Percentiles rank a stretch among this genome's conserved stretches.
Evolutionary conservation across 2,113 vertebrate genomes (phyloP).

Genomic region (Nestor notabilis): DNA sequence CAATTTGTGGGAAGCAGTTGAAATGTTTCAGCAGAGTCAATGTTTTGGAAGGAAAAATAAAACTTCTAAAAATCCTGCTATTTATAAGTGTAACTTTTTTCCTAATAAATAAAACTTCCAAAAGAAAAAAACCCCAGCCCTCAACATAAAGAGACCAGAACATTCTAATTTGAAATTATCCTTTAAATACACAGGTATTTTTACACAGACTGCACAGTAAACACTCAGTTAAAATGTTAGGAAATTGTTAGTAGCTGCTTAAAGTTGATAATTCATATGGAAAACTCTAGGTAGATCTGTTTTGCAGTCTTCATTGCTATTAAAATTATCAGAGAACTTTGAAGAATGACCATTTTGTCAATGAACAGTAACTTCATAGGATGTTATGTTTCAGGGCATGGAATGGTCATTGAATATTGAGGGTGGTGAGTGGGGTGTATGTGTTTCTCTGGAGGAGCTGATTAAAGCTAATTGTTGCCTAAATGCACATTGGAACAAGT

Average conservation of each 20-base stretch:
- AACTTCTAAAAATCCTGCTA: neutral
- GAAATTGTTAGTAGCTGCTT: neutral
- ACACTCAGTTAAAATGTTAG: neutral
- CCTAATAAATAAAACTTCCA: neutral
- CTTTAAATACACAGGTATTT: neutral
- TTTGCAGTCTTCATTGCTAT: neutral
- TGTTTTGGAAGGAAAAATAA: neutral
- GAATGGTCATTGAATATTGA: neutral
- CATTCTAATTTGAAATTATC: neutral
- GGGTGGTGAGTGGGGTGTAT: neutral
- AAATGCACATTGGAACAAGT: neutral
- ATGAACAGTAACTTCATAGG: neutral
- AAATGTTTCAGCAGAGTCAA: neutral
- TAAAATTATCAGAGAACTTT: neutral
- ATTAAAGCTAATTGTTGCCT: neutral
- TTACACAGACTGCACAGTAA: neutral
- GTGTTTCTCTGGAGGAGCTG: neutral
- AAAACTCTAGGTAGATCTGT: neutral
- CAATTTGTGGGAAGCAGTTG: neutral
- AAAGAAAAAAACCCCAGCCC: neutral
- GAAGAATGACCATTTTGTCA: neutral
- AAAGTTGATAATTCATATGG: neutral
- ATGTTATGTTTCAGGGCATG: neutral
- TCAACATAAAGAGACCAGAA: neutral
- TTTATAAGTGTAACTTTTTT: neutral